Base-by-base conservation (phyloP, 2,113 vertebrate species). In the Merops nubicus region DNA sequence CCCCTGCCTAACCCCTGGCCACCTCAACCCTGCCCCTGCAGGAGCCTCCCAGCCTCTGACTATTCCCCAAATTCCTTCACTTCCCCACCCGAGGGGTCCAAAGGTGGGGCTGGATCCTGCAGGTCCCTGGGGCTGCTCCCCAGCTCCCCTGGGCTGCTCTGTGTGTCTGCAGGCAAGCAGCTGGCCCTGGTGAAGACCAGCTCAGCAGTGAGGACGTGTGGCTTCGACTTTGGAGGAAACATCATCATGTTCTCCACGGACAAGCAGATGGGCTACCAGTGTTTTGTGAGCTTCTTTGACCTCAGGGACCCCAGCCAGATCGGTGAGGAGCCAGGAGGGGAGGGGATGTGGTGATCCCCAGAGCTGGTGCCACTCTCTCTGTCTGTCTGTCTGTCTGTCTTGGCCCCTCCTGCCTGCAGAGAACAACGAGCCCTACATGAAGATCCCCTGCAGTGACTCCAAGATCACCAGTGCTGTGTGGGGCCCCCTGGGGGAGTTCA, bases 191-290 rank as follows among this genome's bases (percentile, higher is more conserved):
- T 99, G 92, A 97, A 99, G 82, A 99, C 99, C 89, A 99, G 98
- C 97, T 99, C 99, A 0, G 99, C 99, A 0, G 99, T 99, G 29
- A 98, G 99, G 65, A 99, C 99, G 1, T 99, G 99, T 3, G 99
- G 99, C 82, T 99, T 99, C 43, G 99, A 99, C 97, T 99, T 99
- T 22, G 99, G 99, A 12, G 99, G 99, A 28, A 99, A 99, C 96
- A 99, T 99, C 98, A 99, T 99, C 97, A 99, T 99, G 99, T 99
- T 99, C 82, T 99, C 99, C 85, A 99, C 99, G 4, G 99, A 99
- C 95, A 99, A 99, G 92, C 99, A 99, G 98, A 99, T 99, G 99
- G 99, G 99, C 1, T 99, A 99, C 97, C 99, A 99, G 98, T 99
- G 99, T 72, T 99, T 98, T 14, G 98, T 99, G 78, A 99, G 98